Evolutionary conservation across 2,888 invertebrate genomes (phyloP).

Genomic region (Cheilosia soror): DNA sequence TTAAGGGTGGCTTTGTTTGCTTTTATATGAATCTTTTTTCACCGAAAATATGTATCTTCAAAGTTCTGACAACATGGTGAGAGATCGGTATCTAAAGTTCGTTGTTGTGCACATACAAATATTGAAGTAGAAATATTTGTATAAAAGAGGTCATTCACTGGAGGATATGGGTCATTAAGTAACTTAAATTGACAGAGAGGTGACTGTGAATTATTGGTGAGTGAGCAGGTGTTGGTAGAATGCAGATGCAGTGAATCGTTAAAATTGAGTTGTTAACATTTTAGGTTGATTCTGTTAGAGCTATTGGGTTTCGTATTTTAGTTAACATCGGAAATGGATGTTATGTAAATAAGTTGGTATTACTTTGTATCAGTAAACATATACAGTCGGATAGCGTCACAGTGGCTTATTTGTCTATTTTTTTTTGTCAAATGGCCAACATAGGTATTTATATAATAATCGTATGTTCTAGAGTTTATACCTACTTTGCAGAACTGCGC

Average conservation of each 20-base stretch:
- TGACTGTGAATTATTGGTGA: neutral
- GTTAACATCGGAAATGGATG: too few species aligned
- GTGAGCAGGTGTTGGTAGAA: too few species aligned
- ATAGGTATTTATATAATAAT: too few species aligned
- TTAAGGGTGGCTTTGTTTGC: slow-evolving; percentile 30
- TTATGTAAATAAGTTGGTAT: neutral
- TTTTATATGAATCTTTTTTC: slow-evolving; percentile 24
- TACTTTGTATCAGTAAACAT: too few species aligned
- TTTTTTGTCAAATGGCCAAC: too few species aligned
- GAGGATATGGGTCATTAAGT: slow-evolving; percentile 36
- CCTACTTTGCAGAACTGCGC: too few species aligned
- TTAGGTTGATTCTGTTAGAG: too few species aligned
- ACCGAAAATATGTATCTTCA: neutral
- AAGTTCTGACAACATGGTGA: slow-evolving; percentile 15
- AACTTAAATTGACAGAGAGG: neutral
- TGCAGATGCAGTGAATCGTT: neutral
- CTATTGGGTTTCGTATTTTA: too few species aligned
- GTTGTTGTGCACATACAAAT: slow-evolving; percentile 24
- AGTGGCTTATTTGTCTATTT: too few species aligned
- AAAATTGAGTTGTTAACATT: too few species aligned
- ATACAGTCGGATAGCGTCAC: too few species aligned
- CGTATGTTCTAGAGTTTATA: too few species aligned
- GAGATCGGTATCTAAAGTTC: slow-evolving; percentile 29
- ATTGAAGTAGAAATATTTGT: slow-evolving; percentile 46
- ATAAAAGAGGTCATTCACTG: slow-evolving; percentile 52